These are phyloP conservation scores for Caloenas nicobarica DNA, from an alignment of 2,113 vertebrate genomes.

Conservation along the genomic window DNA sequence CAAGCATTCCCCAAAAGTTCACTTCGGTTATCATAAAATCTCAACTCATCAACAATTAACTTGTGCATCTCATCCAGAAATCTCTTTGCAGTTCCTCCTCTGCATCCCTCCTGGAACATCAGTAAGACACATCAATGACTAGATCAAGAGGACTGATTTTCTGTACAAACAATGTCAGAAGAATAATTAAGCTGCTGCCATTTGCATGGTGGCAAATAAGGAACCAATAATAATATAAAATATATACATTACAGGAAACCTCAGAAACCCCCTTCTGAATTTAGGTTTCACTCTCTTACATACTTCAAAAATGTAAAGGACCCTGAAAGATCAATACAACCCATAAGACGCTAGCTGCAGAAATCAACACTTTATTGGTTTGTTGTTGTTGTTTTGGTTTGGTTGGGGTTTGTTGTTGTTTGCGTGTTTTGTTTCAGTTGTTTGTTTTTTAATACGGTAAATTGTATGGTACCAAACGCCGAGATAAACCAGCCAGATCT, in stretches of 20 bases:
- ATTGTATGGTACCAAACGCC: not conserved
- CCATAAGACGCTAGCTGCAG: not conserved
- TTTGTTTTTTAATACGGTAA: not conserved
- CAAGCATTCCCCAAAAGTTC: not conserved
- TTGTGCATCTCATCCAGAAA: not conserved
- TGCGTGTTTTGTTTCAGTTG: too few species aligned
- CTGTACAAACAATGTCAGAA: not conserved
- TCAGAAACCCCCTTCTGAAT: not conserved
- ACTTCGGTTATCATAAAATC: not conserved
- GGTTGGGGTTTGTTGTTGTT: too few species aligned
- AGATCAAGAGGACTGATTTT: not conserved
- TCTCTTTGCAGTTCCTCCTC: not conserved
- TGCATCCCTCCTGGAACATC: not conserved
- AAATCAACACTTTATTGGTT: not conserved
- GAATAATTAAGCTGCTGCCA: not conserved
- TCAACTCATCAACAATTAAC: not conserved
- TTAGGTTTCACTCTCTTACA: not conserved
- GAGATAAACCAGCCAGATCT: not conserved
- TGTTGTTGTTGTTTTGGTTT: too few species aligned
- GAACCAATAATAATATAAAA: not conserved
- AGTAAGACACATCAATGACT: not conserved
- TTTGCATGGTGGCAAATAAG: not conserved
- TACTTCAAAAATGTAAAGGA: not conserved
- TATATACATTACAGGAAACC: not conserved
- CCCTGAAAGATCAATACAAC: not conserved